Evolutionary conservation across 2,888 invertebrate genomes (phyloP).

Genomic region (Himalopsyche kuldschensis): DNA sequence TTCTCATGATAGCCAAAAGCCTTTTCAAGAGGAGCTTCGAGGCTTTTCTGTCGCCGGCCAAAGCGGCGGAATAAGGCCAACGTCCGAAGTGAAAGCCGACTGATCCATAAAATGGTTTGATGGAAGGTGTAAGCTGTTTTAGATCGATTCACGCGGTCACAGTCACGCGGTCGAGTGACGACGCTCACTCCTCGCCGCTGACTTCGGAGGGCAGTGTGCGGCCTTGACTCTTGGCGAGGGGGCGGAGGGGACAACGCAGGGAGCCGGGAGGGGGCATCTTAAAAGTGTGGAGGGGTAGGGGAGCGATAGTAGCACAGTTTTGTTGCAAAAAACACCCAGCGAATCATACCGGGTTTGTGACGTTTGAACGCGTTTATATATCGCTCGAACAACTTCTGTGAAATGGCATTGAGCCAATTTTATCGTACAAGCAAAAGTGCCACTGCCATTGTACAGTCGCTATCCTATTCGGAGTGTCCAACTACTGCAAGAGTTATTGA

Average conservation of each 20-base stretch:
- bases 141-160: background rate
- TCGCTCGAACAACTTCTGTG: background rate
- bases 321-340: background rate
- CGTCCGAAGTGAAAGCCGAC: background rate
- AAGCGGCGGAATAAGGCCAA: background rate
- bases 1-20: background rate
- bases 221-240: constrained; percentile 62
- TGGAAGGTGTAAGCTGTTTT: background rate
- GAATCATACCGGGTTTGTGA: background rate
- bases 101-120: background rate
- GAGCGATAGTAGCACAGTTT: background rate
- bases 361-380: background rate
- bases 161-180: constrained; percentile 61
- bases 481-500: too few species aligned
- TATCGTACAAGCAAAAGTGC: background rate
- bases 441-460: too few species aligned
- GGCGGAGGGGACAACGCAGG: background rate
- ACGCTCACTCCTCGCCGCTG: constrained; percentile 81
- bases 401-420: background rate
- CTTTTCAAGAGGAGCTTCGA: background rate
- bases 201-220: constrained; percentile 69
- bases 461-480: too few species aligned
- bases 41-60: background rate
- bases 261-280: background rate
- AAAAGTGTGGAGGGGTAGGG: background rate